Base-by-base conservation (phyloP, 1,140 invertebrate species). In the Drosophila malerkotliana region DNA sequence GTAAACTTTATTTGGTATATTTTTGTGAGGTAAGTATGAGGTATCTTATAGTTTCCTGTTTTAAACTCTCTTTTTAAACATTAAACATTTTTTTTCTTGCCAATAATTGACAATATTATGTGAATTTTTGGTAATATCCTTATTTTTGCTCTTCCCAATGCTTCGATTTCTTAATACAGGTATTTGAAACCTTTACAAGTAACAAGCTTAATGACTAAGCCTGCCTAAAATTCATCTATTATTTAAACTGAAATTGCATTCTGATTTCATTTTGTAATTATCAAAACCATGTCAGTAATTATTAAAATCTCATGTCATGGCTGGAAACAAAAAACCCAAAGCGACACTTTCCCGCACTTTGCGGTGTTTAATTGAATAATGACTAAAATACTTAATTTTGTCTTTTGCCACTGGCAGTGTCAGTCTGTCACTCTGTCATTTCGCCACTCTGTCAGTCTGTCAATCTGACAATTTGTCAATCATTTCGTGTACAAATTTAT, bases 361-460 rank as follows among this genome's bases (percentile, higher is more conserved):
- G 26, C 58, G 32, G 61, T 55, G 47, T 69, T 72, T 84, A 84
- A 84, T 84, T 79, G 59, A 84, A 79, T 84, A 77, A 73, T 69
- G 72, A 72, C 62, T 64, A 53, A 79, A 83, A 80, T 76, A 76
- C 72, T 72, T 72, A 68, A 72, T 61, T 79, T 68, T 61, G 32
- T 63, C 45, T 47, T 63, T 81, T 62, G 57, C 60, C 39, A 44
- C 14, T 6, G 10, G 9, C 9, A 9, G 8, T 10, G 34, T 37
- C 34, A 37, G 4, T 37, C 34, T 37, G 32, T 34, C 32, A 34
- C 7, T 34, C 28, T 30, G 21, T 21, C 21, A 21, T 21, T 21
- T 21, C 3, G 32, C 8, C 9, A 32, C 32, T 32, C 32, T 32
- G 9, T 32, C 32, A 32, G 1, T 28, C 5, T 5, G 26, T 32